Evolutionary conservation across 2,888 invertebrate genomes (phyloP), one percentile per base, ranked within the genome.

Genomic region (Clitarchus hookeri): DNA sequence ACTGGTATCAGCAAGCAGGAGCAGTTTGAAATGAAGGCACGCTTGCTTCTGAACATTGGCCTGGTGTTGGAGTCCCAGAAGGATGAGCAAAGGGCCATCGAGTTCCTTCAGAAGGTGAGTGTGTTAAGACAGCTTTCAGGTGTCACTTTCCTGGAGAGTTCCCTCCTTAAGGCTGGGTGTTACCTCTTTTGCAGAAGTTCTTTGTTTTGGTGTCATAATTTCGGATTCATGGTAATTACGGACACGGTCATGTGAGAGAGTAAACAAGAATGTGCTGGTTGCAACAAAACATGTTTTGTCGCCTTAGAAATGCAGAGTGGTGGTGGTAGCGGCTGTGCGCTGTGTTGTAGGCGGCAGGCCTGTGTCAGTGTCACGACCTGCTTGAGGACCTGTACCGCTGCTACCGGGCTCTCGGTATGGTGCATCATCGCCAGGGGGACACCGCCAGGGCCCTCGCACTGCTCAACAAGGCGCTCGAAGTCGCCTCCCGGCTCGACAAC

Each of bases 21-120:
- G 90, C 92, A 96, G 85, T 94, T 95, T 91, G 96, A 97, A 90
- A 98, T 98, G 98, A 94, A 95, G 90, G 96, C 97, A 0, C 93
- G 98, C 16, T 92, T 98, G 3, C 94, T 96, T 83, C 93, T 97
- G 0, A 98, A 98, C 91, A 94, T 98, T 83, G 98, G 98, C 0
- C 93, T 98, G 0, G 96, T 97, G 0, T 90, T 91, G 87, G 98
- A 98, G 89, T 93, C 94, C 85, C 93, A 95, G 87, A 95, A 94
- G 0, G 93, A 95, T 88, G 92, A 94, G 9, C 94, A 94, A 83
- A 94, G 95, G 89, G 96, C 96, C 2, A 91, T 95, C 77, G 93
- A 93, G 85, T 94, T 95, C 88, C 93, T 96, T 6, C 93, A 95
- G 85, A 95, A 94, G 89, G 95, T 96, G 6, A n/a, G 65, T 65